phyloP scores from a whole-genome alignment of 2,113 vertebrate genomes.

The Cnemophilus loriae region DNA sequence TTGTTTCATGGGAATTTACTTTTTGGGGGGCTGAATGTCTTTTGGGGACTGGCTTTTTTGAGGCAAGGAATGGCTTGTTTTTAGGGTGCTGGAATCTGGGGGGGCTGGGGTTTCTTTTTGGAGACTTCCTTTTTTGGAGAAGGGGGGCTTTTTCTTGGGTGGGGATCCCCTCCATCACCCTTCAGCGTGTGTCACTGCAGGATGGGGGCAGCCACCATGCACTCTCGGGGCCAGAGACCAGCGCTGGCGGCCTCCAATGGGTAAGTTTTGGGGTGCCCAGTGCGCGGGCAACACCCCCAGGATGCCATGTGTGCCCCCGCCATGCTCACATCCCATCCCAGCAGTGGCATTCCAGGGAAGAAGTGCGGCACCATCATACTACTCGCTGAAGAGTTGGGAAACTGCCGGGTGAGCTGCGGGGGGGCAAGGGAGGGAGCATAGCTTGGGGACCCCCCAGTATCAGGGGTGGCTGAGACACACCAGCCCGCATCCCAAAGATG shows the following conservation, averaged over 20 bases:
- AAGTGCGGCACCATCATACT: slow-evolving; percentile 92
- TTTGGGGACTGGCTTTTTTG: background rate
- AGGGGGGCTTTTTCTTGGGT: background rate
- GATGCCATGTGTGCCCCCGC: background rate
- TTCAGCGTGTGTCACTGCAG: background rate
- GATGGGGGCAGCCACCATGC: slow-evolving; percentile 65
- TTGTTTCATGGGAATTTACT: background rate
- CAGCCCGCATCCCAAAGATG: background rate
- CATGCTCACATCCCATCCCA: background rate
- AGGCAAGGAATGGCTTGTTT: background rate
- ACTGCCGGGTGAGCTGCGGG: slow-evolving; percentile 84
- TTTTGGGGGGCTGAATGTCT: background rate
- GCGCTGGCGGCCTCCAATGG: slow-evolving; percentile 52
- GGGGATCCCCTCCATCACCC: background rate
- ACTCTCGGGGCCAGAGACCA: slow-evolving; percentile 59
- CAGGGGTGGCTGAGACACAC: background rate
- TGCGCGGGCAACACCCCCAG: accelerated
- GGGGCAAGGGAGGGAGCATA: accelerated
- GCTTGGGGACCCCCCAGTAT: background rate
- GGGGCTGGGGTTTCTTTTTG: background rate
- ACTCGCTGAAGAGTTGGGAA: slow-evolving; percentile 89
- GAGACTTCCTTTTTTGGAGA: background rate
- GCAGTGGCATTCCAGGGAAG: slow-evolving; percentile 86
- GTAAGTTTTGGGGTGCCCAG: slow-evolving; percentile 43
- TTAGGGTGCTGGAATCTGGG: background rate